Percentiles rank a stretch among this genome's conserved stretches.
These are phyloP conservation scores for Orchestes rusci DNA, from an alignment of 2,888 invertebrate species.

Conservation along the genomic window DNA sequence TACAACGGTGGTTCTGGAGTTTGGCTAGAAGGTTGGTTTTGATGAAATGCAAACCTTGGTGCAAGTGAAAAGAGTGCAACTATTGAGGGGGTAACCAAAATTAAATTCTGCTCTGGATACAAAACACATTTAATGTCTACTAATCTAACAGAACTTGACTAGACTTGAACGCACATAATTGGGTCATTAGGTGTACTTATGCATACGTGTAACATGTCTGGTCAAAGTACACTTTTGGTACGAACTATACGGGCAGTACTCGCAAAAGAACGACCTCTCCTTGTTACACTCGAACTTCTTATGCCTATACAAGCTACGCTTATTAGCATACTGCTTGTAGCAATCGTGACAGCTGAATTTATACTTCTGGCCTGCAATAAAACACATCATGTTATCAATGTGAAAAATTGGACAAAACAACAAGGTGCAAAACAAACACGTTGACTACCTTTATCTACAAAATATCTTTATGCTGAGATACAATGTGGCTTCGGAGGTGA, in stretches of 20 bases:
- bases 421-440: too few relatives aligned
- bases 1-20: conserved; percentile 36
- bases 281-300: conserved; percentile 44
- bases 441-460: too few relatives aligned
- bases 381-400: not conserved
- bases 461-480: conserved; percentile 5
- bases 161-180: too few relatives aligned
- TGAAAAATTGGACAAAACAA: too few relatives aligned
- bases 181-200: too few relatives aligned
- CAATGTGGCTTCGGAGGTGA: conserved; percentile 12
- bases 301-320: conserved; percentile 44
- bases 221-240: conserved; percentile 29
- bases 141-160: too few relatives aligned
- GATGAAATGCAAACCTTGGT: too few relatives aligned
- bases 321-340: conserved; percentile 42
- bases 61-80: too few relatives aligned
- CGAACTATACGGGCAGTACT: conserved; percentile 55
- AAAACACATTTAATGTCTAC: too few relatives aligned
- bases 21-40: too few relatives aligned
- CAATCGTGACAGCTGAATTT: conserved; percentile 47
- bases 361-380: conserved; percentile 26
- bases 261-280: conserved; percentile 64
- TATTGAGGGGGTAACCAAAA: too few relatives aligned
- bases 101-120: too few relatives aligned
- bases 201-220: conserved; percentile 25